phyloP scores from a whole-genome alignment of 2,113 vertebrate genomes.

The Paradisaea rubra region DNA sequence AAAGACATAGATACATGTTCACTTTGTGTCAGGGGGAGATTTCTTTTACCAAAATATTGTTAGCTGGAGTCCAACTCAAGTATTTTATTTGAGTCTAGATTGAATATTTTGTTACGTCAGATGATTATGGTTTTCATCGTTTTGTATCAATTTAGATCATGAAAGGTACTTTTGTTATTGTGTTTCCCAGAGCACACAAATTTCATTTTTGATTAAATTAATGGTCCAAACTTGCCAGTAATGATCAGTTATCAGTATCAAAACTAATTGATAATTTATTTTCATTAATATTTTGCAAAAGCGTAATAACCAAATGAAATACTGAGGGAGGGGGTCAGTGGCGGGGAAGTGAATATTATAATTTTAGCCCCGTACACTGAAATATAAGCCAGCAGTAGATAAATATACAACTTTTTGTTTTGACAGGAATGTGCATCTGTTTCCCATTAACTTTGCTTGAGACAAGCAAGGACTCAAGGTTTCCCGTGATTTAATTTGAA shows the following conservation, averaged over 20 bases:
- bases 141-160: background rate
- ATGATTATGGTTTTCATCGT: background rate
- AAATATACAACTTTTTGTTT: constrained; percentile 6
- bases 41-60: background rate
- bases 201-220: background rate
- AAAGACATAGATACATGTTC: background rate
- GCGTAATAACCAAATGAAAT: background rate
- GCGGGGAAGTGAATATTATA: background rate
- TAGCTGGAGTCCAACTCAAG: background rate
- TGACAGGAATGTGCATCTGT: constrained; percentile 57
- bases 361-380: background rate
- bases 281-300: background rate
- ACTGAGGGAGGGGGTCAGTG: background rate
- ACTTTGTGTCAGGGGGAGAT: background rate
- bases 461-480: constrained; percentile 31
- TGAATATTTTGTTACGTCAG: background rate
- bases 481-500: constrained; percentile 63
- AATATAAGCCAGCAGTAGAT: background rate
- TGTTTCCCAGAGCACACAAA: background rate
- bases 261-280: background rate
- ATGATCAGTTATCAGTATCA: background rate
- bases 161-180: background rate
- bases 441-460: constrained; percentile 60
- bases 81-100: background rate
- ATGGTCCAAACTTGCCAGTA: background rate